A percentile compares a stretch with the other conserved stretches of the same genome.
Evolutionary conservation across 2,888 invertebrate species (phyloP).

Genomic region (Ormyrus pomaceus): DNA sequence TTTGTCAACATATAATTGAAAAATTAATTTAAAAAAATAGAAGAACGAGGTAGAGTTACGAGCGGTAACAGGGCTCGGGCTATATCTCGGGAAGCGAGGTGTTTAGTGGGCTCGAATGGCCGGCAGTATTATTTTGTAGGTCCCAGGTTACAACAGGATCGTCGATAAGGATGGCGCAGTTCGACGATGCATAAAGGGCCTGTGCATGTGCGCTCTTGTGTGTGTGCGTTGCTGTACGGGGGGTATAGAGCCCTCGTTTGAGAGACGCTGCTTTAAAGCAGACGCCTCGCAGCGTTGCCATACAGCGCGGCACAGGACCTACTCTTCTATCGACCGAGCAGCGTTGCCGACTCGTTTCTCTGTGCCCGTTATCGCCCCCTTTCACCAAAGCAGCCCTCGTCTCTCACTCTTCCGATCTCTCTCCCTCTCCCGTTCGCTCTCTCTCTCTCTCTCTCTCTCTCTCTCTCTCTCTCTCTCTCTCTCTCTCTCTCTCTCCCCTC

Average conservation of each 20-base stretch:
- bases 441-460: slow-evolving; percentile 39
- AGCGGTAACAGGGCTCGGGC: neutral
- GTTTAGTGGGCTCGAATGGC: neutral
- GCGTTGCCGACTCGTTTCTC: slow-evolving; percentile 67
- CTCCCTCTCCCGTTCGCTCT: slow-evolving; percentile 2
- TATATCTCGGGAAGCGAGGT: neutral
- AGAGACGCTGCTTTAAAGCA: slow-evolving; percentile 70
- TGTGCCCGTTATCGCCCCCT: slow-evolving; percentile 72
- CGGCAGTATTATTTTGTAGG: neutral
- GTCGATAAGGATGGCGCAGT: slow-evolving; percentile 29
- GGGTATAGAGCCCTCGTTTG: slow-evolving; percentile 59
- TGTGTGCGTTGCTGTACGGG: neutral
- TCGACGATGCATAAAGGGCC: neutral
- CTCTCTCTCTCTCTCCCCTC: slow-evolving; percentile 38
- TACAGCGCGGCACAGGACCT: slow-evolving; percentile 42
- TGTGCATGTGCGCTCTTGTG: neutral
- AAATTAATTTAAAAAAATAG: too few species aligned
- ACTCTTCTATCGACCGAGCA: slow-evolving; percentile 74
- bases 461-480: neutral
- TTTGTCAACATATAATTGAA: too few species aligned
- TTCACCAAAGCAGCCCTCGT: slow-evolving; percentile 63
- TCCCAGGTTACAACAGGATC: slow-evolving; percentile 11
- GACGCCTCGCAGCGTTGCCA: slow-evolving; percentile 72
- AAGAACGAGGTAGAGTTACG: too few species aligned
- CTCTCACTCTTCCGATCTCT: slow-evolving; percentile 54